Evolutionary conservation across 2,888 invertebrate genomes (phyloP).

Genomic region (Choreutis nemorana): DNA sequence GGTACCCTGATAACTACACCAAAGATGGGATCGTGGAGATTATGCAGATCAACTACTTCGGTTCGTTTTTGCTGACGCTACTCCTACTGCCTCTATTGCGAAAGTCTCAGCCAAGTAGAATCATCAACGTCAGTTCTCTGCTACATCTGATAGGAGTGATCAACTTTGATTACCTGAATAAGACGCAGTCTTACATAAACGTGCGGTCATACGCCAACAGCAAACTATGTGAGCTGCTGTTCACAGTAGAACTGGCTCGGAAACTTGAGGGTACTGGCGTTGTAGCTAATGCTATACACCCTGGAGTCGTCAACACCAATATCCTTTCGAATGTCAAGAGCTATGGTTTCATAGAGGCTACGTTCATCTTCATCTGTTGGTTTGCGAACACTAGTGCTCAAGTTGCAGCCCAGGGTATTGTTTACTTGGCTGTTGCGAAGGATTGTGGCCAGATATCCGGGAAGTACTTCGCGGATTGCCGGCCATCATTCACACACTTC

Average conservation of each 20-base stretch:
- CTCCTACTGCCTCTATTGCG: constrained; percentile 47
- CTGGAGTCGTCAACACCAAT: constrained; percentile 78
- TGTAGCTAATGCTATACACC: constrained; percentile 79
- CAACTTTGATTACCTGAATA: constrained; percentile 9
- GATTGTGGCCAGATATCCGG: constrained; percentile 70
- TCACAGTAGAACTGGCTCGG: constrained; percentile 26
- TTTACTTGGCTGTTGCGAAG: constrained; percentile 71
- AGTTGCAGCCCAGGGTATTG: constrained; percentile 76
- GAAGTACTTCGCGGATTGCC: constrained; percentile 76
- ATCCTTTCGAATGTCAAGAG: constrained; percentile 71
- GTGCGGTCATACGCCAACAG: constrained; percentile 20
- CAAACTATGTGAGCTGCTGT: constrained; percentile 27
- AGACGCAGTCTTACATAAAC: constrained; percentile 50
- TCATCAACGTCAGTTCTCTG: constrained; percentile 22
- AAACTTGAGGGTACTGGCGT: constrained; percentile 47
- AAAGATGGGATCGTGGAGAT: constrained; percentile 63
- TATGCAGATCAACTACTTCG: constrained; percentile 69
- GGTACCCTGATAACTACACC: constrained; percentile 31
- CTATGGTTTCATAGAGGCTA: constrained; percentile 26
- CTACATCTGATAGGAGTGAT: constrained; percentile 18
- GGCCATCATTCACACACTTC: constrained; percentile 3
- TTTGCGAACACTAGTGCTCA: constrained; percentile 68
- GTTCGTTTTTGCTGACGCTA: constrained; percentile 70
- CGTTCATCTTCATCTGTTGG: constrained; percentile 61
- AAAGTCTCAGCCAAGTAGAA: constrained; percentile 20